A percentile compares a stretch with the other conserved stretches of the same genome.
Evolutionary conservation across 2,888 invertebrate genomes (phyloP).

Genomic region (Hirtodrosophila histrioides): DNA sequence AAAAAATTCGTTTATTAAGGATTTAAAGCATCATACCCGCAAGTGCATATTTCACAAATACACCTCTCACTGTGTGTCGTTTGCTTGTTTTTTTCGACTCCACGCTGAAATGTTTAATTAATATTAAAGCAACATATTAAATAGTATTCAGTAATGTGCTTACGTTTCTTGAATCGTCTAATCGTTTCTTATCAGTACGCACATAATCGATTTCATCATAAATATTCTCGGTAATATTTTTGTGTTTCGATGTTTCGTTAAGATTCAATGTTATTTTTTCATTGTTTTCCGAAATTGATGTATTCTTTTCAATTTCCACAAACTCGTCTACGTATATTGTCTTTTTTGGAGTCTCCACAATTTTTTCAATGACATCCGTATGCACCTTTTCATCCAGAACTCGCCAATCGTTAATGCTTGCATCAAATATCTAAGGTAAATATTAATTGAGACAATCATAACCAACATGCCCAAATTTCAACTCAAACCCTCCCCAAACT

Average conservation of each 20-base stretch:
- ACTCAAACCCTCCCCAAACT: slow-evolving; percentile 19
- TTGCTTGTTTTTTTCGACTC: slow-evolving; percentile 80
- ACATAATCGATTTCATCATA: slow-evolving; percentile 83
- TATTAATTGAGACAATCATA: neutral
- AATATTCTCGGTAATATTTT: slow-evolving; percentile 81
- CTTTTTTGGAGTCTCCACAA: slow-evolving; percentile 83
- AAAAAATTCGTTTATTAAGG: accelerated
- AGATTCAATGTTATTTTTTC: slow-evolving; percentile 81
- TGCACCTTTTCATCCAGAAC: slow-evolving; percentile 84
- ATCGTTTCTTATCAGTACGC: slow-evolving; percentile 64
- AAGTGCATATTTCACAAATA: slow-evolving; percentile 95
- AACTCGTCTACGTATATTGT: slow-evolving; percentile 83
- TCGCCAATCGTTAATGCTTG: slow-evolving; percentile 84
- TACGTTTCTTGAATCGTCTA: slow-evolving; percentile 82
- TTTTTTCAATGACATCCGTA: slow-evolving; percentile 84
- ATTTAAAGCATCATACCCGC: slow-evolving; percentile 89
- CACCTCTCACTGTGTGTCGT: slow-evolving; percentile 88
- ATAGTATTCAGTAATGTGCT: slow-evolving; percentile 22
- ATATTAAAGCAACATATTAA: neutral
- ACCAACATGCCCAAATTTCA: neutral
- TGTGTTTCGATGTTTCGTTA: slow-evolving; percentile 80
- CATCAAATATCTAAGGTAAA: slow-evolving; percentile 83
- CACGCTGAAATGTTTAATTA: slow-evolving; percentile 59
- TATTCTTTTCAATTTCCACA: slow-evolving; percentile 84
- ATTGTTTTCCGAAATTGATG: slow-evolving; percentile 80